Evolutionary conservation across 2,888 invertebrate species (phyloP).

Genomic region (Sabatieria punctata): DNA sequence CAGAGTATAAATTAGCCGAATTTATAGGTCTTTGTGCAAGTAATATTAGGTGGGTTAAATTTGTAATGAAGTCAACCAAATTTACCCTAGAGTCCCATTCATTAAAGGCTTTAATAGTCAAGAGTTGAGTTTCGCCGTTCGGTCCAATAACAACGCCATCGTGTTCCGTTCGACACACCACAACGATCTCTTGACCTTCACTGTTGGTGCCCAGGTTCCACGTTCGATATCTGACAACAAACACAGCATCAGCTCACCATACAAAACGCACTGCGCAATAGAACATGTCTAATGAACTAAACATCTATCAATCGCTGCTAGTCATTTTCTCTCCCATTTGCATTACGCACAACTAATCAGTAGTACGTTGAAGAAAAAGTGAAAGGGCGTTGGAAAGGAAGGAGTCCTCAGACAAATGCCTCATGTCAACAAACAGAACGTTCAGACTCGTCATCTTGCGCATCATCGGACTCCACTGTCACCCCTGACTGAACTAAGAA

Average conservation of each 20-base stretch:
- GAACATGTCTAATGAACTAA: too few relatives aligned
- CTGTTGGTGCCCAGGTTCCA: slow-evolving; percentile 88
- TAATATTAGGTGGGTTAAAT: too few relatives aligned
- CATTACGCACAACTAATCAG: too few relatives aligned
- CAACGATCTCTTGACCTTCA: slow-evolving; percentile 37
- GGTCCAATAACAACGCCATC: slow-evolving; percentile 80
- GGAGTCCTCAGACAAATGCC: not conserved
- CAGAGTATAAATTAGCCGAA: too few relatives aligned
- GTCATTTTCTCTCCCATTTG: too few relatives aligned
- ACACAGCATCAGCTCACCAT: not conserved
- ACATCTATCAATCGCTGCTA: too few relatives aligned
- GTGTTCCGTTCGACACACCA: slow-evolving; percentile 87
- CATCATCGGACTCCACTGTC: slow-evolving; percentile 12
- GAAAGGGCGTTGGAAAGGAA: not conserved
- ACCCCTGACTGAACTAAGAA: too few relatives aligned
- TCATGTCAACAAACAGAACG: not conserved
- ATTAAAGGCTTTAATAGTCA: slow-evolving; percentile 89
- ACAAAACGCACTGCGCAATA: not conserved
- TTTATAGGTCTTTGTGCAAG: too few relatives aligned
- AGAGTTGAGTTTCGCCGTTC: slow-evolving; percentile 53
- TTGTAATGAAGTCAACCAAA: too few relatives aligned
- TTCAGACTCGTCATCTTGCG: slow-evolving; percentile 10
- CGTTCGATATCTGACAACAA: slow-evolving; percentile 57
- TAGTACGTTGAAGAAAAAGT: too few relatives aligned
- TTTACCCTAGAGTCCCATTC: slow-evolving; percentile 86